Conservation (phyloP, 2,113 vertebrate genomes). For the Vulpes vulpes region DNA sequence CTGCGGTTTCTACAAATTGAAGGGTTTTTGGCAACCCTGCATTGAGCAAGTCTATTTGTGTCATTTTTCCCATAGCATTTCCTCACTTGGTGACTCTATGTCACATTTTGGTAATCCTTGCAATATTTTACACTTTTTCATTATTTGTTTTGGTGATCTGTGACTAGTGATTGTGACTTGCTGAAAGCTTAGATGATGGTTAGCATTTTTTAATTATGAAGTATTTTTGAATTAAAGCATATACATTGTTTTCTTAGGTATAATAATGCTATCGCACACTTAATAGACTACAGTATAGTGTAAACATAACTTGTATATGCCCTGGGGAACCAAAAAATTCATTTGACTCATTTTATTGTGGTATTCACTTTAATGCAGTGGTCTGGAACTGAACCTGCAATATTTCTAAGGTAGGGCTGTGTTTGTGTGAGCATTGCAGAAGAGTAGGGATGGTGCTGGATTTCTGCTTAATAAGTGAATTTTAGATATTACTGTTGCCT, state of each 20-base stretch:
- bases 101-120: not conserved
- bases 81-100: not conserved
- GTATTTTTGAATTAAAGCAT: not conserved
- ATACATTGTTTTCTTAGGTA: not conserved
- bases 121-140: not conserved
- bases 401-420: not conserved
- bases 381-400: not conserved
- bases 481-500: not conserved
- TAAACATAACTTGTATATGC: not conserved
- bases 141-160: not conserved
- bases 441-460: not conserved
- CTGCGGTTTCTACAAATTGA: not conserved
- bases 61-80: not conserved
- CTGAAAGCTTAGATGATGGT: not conserved
- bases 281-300: not conserved
- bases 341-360: not conserved
- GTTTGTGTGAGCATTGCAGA: not conserved
- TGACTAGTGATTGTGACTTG: not conserved
- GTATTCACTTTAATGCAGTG: not conserved
- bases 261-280: not conserved
- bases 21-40: not conserved
- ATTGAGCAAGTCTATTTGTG: not conserved
- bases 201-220: not conserved
- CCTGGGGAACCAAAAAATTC: not conserved
- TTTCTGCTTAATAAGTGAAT: not conserved